Evolutionary conservation across 2,113 vertebrate genomes (phyloP), one percentile per base, ranked within the genome.

Genomic region (Xiphophorus hellerii): DNA sequence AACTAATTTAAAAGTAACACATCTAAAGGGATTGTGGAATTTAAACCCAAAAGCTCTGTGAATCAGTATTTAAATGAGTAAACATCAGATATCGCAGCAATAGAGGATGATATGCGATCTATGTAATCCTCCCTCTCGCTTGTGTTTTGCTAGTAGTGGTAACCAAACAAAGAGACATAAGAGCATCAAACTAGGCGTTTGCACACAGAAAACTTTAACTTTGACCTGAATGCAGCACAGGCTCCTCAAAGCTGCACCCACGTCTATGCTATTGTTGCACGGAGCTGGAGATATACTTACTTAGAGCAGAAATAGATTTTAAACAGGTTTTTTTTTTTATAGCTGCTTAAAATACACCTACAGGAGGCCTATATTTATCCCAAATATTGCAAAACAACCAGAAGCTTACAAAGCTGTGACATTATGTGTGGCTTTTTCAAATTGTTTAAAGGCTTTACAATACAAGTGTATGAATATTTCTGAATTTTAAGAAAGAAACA

Each of bases 351-450:
- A 58, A 25, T 9, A n/a, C 51, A 25, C n/a, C 2, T 6, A 54
- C 0, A n/a, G 2, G 7, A 9, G 3, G 8, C 8, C 3, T 11
- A 1, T 3, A n/a, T n/a, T 11, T 58, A 58, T 9, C 25, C 7
- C 51, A 58, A 58, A 58, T 58, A 20, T 58, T 37, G 10, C 35
- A 0, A 58, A 58, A 58, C n/a, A 58, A 58, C 51, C 25, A 58
- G 51, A 58, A 58, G 35, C 35, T 37, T 37, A 37, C 35, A 37
- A 37, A 37, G 20, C 20, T 58, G 51, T n/a, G 25, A 58, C 25
- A 58, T n/a, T n/a, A 22, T 58, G 2, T 58, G 25, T 58, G 8
- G 22, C 6, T 58, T 58, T 58, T n/a, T 58, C 20, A 58, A n/a
- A n/a, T 9, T 58, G 25, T 58, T n/a, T n/a, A 58, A 58, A 58